Evolutionary conservation across 2,113 vertebrate genomes (phyloP).

Genomic region (Erinaceus europaeus): DNA sequence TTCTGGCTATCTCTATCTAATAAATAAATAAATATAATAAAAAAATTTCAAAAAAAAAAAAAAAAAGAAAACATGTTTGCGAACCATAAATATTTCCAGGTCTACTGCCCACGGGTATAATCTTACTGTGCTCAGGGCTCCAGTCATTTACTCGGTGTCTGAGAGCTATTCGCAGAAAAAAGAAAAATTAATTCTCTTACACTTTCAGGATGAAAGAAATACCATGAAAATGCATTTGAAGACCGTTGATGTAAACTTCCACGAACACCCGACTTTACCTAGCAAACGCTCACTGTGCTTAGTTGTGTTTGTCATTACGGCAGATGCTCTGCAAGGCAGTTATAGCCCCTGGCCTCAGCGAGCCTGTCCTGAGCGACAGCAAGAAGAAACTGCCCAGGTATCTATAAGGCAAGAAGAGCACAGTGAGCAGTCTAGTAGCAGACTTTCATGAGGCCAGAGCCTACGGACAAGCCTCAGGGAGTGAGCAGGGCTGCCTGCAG

Average conservation of each 20-base stretch:
- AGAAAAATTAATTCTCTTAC: not conserved
- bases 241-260: not conserved
- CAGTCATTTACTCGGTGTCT: not conserved
- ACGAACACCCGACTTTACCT: not conserved
- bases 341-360: not conserved
- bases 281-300: not conserved
- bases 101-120: not conserved
- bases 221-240: not conserved
- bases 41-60: too few species aligned
- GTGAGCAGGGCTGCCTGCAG: not conserved
- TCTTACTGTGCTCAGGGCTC: not conserved
- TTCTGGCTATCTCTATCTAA: too few species aligned
- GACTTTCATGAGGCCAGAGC: too few species aligned
- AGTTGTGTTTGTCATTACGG: too few species aligned
- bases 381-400: not conserved
- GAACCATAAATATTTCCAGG: not conserved
- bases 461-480: not conserved
- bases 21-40: too few species aligned
- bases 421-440: not conserved
- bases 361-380: not conserved
- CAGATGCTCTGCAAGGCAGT: not conserved
- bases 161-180: not conserved
- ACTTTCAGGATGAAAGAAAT: not conserved
- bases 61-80: too few species aligned
- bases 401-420: not conserved